Evolutionary conservation across 2,113 vertebrate genomes (phyloP), one percentile per base, ranked within the genome.

Genomic region (Albula goreensis): DNA sequence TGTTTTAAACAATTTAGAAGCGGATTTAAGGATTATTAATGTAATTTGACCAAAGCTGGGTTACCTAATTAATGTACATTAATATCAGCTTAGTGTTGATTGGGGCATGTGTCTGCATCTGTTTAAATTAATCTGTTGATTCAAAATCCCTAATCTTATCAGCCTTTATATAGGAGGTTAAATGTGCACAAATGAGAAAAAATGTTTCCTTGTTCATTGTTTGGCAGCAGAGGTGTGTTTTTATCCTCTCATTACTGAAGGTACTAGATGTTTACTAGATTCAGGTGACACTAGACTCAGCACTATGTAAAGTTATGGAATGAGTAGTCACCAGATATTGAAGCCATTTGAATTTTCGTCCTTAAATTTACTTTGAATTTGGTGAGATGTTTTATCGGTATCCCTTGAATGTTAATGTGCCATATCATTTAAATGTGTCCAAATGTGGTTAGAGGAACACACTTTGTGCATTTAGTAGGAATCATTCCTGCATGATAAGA

Each of bases 71-170:
- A 66, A 60, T 22, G 50, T 80, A 53, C 56, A 17, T 77, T 66
- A 60, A 17, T 57, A 80, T 78, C 22, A 48, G 60, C 82, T 89
- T 90, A 56, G 52, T 19, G 77, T 86, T 88, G 90, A 92, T 63
- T 92, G 89, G 88, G 88, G 90, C 87, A 89, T 90, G 85, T 90
- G 89, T 78, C 70, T 74, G 22, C 70, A 74, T 66, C 60, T 19
- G 60, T 66, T 66, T 22, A 19, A 11, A 1, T 25, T 31, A 74
- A 74, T 74, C 70, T 31, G n/a, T 74, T 74, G n/a, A 74, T 4
- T 74, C 70, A 74, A 74, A 74, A 25, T n/a, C 70, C 70, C 31
- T 10, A 25, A 10, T 74, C 4, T n/a, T 10, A 74, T 74, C 22
- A 31, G 70, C n/a, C 70, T 31, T 70, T n/a, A n/a, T 70, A 6